phyloP scores from a whole-genome alignment of 2,797 vertebrate genomes.

The Clamator glandarius region DNA sequence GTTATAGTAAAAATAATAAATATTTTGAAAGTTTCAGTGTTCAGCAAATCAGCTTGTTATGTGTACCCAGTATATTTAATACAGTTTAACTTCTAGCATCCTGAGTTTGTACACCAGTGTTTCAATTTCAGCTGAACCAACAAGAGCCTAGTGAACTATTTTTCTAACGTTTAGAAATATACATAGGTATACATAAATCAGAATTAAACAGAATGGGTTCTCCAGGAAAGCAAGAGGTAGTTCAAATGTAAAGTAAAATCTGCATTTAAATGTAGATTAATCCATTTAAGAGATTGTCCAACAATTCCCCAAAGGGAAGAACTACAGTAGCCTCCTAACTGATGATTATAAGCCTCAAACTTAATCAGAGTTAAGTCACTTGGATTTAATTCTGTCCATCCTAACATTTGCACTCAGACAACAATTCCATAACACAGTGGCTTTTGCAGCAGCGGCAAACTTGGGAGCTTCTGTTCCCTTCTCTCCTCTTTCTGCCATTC shows the following conservation, averaged over 20 bases:
- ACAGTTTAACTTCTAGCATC: background rate
- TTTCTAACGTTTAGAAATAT: background rate
- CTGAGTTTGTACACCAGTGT: background rate
- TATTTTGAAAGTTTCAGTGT: background rate
- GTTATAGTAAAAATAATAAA: background rate
- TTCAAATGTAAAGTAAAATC: background rate
- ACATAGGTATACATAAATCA: background rate
- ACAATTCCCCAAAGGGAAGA: background rate
- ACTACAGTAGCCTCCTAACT: background rate
- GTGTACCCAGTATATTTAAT: background rate
- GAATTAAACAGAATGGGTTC: background rate
- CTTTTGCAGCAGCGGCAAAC: background rate
- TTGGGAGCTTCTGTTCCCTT: background rate
- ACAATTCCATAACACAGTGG: background rate
- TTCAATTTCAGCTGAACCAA: background rate
- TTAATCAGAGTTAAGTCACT: slow-evolving; percentile 20
- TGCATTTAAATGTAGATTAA: background rate
- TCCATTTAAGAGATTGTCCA: background rate
- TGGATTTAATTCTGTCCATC: background rate
- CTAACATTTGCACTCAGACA: background rate
- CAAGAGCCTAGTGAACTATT: background rate
- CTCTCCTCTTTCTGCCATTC: background rate
- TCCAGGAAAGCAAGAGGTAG: background rate
- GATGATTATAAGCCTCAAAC: background rate
- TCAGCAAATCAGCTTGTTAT: background rate